phyloP scores from a whole-genome alignment of 2,113 vertebrate species.

The Larimichthys crocea region DNA sequence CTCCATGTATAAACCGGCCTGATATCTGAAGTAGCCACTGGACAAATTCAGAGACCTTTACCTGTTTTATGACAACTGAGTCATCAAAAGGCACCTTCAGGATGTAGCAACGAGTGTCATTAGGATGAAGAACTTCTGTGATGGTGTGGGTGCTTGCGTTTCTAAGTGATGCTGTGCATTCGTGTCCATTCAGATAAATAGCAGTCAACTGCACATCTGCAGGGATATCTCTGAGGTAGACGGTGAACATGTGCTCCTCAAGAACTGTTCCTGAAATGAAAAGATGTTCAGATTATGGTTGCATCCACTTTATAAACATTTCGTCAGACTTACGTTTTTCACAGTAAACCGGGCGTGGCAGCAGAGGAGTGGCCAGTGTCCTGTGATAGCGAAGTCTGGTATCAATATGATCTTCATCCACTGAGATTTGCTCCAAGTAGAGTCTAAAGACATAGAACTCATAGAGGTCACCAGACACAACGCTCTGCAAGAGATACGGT shows the following conservation, averaged over 20 bases:
- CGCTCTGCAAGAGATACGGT: background rate
- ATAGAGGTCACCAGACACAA: background rate
- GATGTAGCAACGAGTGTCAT: conserved; percentile 62
- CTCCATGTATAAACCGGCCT: background rate
- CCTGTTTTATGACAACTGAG: conserved; percentile 52
- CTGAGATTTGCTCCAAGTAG: conserved; percentile 64
- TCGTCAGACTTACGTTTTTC: background rate
- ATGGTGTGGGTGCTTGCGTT: conserved; percentile 9
- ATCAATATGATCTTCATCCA: conserved; percentile 19
- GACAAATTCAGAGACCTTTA: background rate
- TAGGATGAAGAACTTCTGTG: conserved; percentile 24
- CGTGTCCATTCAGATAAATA: conserved; percentile 61
- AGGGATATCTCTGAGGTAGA: conserved; percentile 72
- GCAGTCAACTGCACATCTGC: conserved; percentile 61
- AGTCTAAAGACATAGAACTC: conserved; percentile 36
- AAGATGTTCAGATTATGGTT: background rate
- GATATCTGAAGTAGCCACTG: background rate
- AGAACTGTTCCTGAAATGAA: conserved; percentile 3
- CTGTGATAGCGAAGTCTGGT: conserved; percentile 31
- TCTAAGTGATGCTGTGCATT: background rate
- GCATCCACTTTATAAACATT: background rate
- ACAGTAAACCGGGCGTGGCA: background rate
- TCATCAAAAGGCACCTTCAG: conserved; percentile 71
- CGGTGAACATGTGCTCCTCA: conserved; percentile 46
- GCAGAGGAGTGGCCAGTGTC: background rate